Evolutionary conservation across 2,888 invertebrate species (phyloP).

Genomic region (Hydropsyche betteni): DNA sequence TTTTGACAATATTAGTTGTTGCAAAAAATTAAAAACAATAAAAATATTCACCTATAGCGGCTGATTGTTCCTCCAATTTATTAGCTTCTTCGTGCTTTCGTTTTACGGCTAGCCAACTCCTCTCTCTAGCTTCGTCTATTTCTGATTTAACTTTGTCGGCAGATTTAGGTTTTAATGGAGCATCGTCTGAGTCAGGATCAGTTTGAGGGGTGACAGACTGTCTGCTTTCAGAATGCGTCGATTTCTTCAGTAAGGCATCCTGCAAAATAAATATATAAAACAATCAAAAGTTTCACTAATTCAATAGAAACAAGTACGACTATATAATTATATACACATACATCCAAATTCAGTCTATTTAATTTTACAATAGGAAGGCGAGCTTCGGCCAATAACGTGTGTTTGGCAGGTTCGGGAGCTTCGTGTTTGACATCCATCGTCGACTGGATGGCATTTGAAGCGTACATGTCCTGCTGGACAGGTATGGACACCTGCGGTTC

Average conservation of each 20-base stretch:
- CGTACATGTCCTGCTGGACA: conserved; percentile 36
- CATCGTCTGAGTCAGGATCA: conserved; percentile 65
- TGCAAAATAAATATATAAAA: conserved; percentile 52
- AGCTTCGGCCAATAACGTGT: conserved; percentile 56
- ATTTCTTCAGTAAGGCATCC: conserved; percentile 65
- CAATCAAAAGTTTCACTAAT: background rate
- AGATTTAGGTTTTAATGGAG: conserved; percentile 62
- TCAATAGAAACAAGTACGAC: background rate
- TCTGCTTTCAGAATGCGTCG: conserved; percentile 61
- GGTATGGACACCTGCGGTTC: conserved; percentile 66
- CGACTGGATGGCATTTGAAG: background rate
- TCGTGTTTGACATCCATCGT: conserved; percentile 37
- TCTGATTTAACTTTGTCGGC: conserved; percentile 65
- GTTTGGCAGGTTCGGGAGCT: conserved; percentile 57
- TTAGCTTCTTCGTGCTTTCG: conserved; percentile 67
- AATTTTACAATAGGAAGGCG: conserved; percentile 65
- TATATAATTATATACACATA: conserved; percentile 58
- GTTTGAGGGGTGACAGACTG: conserved; percentile 53
- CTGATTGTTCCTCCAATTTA: conserved; percentile 63
- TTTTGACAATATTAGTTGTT: background rate
- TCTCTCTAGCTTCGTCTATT: conserved; percentile 66
- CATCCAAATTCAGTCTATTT: conserved; percentile 60
- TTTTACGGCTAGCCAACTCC: conserved; percentile 67
- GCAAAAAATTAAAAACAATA: background rate
- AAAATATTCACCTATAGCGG: conserved; percentile 60